Evolutionary conservation across 2,888 invertebrate genomes (phyloP).

Genomic region (Mesochorus sp.): DNA sequence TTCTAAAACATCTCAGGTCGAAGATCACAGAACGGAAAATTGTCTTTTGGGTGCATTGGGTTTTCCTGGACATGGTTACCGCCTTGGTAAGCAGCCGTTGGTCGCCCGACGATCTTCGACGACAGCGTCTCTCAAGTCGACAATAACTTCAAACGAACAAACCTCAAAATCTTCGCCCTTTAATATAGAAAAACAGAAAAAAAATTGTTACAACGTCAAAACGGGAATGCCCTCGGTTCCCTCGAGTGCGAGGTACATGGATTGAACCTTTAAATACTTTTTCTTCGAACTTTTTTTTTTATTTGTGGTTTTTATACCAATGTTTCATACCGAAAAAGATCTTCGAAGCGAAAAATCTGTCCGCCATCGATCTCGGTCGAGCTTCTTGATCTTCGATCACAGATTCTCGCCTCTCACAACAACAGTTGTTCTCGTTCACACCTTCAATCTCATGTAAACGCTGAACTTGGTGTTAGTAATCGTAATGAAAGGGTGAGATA

Average conservation of each 20-base stretch:
- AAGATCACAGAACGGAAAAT: conserved; percentile 74
- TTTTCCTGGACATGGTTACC: conserved; percentile 77
- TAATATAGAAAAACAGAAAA: conserved; percentile 37
- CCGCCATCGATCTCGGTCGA: conserved; percentile 62
- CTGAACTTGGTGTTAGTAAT: conserved; percentile 68
- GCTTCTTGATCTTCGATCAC: conserved; percentile 69
- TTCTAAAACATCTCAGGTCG: conserved; percentile 67
- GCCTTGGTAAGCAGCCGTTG: conserved; percentile 70
- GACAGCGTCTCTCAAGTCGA: conserved; percentile 19
- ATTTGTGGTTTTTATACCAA: too few species aligned
- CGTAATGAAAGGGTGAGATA: conserved; percentile 70
- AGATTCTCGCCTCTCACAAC: conserved; percentile 74
- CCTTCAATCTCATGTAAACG: conserved; percentile 76
- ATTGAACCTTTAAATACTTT: not conserved
- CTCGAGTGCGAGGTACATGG: conserved; percentile 47
- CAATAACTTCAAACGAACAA: not conserved
- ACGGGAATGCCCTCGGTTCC: conserved; percentile 38
- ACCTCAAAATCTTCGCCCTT: conserved; percentile 33
- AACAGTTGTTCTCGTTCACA: conserved; percentile 74
- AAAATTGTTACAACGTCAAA: conserved; percentile 45
- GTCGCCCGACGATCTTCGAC: conserved; percentile 19
- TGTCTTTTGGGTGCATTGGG: conserved; percentile 65
- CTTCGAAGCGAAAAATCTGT: conserved; percentile 59
- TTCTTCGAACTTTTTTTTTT: not conserved
- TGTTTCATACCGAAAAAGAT: conserved; percentile 52